A percentile compares a stretch with the other conserved stretches of the same genome.
phyloP scores from a whole-genome alignment of 2,797 vertebrate species.

The Trachurus trachurus region DNA sequence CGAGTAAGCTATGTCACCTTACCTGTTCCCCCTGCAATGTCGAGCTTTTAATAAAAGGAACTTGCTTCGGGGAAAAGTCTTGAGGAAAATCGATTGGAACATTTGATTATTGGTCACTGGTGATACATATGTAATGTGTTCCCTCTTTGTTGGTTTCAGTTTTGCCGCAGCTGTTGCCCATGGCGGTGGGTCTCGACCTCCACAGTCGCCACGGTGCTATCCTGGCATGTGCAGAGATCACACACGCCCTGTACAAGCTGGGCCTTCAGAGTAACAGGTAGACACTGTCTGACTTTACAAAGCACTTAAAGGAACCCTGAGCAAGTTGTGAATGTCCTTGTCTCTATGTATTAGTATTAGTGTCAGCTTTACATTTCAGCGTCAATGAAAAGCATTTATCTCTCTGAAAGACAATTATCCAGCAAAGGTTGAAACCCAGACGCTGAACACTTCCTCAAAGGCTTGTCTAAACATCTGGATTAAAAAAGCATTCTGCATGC shows the following conservation, averaged over 20 bases:
- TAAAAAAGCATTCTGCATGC: no score
- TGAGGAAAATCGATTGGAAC: not conserved
- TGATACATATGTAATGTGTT: not conserved
- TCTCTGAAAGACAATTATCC: not conserved
- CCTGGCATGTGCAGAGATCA: conserved; percentile 93
- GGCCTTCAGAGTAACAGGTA: conserved; percentile 89
- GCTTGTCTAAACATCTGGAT: not conserved
- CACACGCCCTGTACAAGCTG: conserved; percentile 89
- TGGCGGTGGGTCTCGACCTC: conserved; percentile 90
- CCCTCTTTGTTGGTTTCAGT: conserved; percentile 81
- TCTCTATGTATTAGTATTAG: not conserved
- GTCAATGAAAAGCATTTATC: not conserved
- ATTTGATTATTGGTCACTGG: conserved; percentile 5
- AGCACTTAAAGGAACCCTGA: not conserved
- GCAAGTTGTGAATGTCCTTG: not conserved
- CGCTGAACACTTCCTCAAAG: not conserved
- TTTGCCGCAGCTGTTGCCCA: conserved; percentile 89
- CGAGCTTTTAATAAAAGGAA: conserved; percentile 16
- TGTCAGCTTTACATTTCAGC: not conserved
- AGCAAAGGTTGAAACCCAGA: not conserved
- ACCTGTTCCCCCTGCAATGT: conserved; percentile 49
- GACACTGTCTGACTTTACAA: not conserved
- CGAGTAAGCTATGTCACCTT: conserved; percentile 85
- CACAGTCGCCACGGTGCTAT: conserved; percentile 94
- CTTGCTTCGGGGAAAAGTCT: not conserved